phyloP scores from a whole-genome alignment of 2,113 vertebrate species.

The Pterophyllum scalare region DNA sequence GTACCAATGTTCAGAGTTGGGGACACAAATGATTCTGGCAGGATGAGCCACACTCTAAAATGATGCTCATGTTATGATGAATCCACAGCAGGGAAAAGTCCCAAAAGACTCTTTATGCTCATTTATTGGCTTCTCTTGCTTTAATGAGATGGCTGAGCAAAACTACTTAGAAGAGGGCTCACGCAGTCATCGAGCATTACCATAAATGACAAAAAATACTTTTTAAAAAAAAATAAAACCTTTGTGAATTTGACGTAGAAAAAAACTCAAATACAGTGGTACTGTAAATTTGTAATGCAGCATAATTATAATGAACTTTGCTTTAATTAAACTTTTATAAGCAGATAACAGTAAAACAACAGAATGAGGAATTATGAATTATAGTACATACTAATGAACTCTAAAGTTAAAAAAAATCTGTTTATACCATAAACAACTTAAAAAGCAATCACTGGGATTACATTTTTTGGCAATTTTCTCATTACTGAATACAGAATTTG shows the following conservation, averaged over 20 bases:
- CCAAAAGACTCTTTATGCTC: background rate
- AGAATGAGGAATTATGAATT: background rate
- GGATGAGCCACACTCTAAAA: background rate
- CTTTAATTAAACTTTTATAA: background rate
- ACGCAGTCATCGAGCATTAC: background rate
- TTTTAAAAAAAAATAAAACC: background rate
- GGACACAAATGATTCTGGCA: conserved; percentile 21
- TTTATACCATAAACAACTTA: background rate
- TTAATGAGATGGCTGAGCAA: background rate
- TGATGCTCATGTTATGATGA: background rate
- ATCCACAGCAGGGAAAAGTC: background rate
- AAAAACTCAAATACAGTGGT: background rate
- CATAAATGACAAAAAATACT: background rate
- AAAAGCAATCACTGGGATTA: background rate
- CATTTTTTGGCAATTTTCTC: background rate
- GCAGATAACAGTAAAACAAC: background rate
- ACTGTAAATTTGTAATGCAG: background rate
- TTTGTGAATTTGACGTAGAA: background rate
- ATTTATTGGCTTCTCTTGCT: background rate
- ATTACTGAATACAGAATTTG: background rate
- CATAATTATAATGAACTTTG: background rate
- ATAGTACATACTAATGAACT: background rate
- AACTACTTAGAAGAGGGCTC: background rate
- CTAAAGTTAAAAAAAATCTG: background rate
- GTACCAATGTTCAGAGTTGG: conserved; percentile 15